Percentiles rank a stretch among this genome's conserved stretches.
Conservation (phyloP, 2,888 invertebrate genomes). For the Pyrgus malvae region DNA sequence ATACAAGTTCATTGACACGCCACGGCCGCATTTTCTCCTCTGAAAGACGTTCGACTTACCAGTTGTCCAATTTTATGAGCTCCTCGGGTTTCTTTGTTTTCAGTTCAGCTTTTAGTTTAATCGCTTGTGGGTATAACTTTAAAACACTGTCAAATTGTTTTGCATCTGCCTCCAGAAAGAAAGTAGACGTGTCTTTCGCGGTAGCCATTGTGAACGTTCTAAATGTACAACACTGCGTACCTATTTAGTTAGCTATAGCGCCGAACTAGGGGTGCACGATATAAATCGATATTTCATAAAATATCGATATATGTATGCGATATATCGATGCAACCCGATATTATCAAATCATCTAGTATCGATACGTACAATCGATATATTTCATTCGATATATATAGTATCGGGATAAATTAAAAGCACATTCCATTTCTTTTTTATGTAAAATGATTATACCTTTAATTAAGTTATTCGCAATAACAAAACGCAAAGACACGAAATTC, state of each 20-base stretch:
- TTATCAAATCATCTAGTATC: no score
- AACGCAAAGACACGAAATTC: no score
- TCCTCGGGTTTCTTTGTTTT: constrained; percentile 97
- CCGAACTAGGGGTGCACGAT: no score
- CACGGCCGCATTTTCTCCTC: constrained; percentile 83
- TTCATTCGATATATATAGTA: no score
- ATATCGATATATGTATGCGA: no score
- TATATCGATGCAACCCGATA: no score
- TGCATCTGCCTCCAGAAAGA: constrained; percentile 95
- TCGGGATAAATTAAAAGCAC: no score
- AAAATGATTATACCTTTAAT: no score
- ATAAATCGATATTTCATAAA: no score
- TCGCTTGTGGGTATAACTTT: constrained; percentile 94
- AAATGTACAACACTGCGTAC: constrained; percentile 78
- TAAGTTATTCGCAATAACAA: no score
- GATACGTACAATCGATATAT: no score
- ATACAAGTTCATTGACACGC: constrained; percentile 83
- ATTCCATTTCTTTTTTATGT: no score
- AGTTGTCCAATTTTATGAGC: constrained; percentile 96
- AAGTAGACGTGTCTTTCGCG: constrained; percentile 95
- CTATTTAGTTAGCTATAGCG: constrained; percentile 81
- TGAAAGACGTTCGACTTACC: constrained; percentile 87
- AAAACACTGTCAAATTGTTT: constrained; percentile 93
- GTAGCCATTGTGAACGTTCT: constrained; percentile 89
- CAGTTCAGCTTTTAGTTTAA: constrained; percentile 94